Conservation (phyloP, 2,888 invertebrate genomes). For the Frankliniella intonsa region DNA sequence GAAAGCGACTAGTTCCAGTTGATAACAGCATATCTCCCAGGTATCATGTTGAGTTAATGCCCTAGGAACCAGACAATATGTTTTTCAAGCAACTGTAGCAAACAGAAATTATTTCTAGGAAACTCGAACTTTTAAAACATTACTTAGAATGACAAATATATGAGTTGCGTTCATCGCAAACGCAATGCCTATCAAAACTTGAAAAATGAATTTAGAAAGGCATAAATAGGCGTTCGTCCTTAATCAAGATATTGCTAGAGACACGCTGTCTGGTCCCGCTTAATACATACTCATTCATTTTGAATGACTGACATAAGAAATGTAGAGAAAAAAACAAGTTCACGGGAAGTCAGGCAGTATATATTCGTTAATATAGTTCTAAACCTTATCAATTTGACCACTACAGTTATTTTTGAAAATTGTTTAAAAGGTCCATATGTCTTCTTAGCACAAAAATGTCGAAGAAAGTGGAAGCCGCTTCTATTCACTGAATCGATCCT, state of each 20-base stretch:
- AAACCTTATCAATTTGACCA: slow-evolving; percentile 1
- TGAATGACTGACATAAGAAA: slow-evolving; percentile 6
- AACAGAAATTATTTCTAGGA: too few relatives aligned
- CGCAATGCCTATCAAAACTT: too few relatives aligned
- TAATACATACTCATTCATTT: background rate
- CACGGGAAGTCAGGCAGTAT: slow-evolving; percentile 24
- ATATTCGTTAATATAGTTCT: background rate
- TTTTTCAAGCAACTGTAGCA: too few relatives aligned
- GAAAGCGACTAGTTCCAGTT: too few relatives aligned
- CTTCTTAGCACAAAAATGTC: background rate
- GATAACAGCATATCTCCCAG: too few relatives aligned
- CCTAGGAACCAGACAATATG: too few relatives aligned
- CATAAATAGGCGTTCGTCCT: too few relatives aligned
- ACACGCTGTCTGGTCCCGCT: background rate
- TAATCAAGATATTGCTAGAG: background rate
- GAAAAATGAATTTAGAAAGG: too few relatives aligned
- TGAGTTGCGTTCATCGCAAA: too few relatives aligned
- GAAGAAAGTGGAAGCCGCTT: slow-evolving; percentile 11
- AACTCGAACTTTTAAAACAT: too few relatives aligned
- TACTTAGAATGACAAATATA: too few relatives aligned
- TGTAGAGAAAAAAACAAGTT: background rate
- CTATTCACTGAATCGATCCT: background rate
- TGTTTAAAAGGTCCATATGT: background rate
- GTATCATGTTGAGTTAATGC: too few relatives aligned
- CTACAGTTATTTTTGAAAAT: background rate